phyloP scores from a whole-genome alignment of 2,113 vertebrate species.

The Pelobates fuscus region DNA sequence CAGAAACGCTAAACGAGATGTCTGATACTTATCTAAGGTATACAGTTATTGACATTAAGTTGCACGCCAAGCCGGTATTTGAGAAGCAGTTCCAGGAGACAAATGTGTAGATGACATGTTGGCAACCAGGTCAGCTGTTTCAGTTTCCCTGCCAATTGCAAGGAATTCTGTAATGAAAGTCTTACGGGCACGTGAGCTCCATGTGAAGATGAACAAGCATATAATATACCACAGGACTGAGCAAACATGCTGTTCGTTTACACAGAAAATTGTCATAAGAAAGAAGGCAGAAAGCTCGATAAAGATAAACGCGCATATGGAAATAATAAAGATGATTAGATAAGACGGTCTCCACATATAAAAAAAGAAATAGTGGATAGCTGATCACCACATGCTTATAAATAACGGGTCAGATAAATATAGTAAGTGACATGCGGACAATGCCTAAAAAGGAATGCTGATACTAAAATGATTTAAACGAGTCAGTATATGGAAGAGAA shows the following conservation, averaged over 20 bases:
- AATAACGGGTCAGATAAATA: too few relatives aligned
- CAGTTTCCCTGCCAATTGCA: constrained; percentile 28
- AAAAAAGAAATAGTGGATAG: too few relatives aligned
- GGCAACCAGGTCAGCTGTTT: constrained; percentile 5
- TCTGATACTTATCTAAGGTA: too few relatives aligned
- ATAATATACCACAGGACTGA: neutral
- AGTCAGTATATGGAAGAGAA: too few relatives aligned
- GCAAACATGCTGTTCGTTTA: neutral
- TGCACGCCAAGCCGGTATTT: neutral
- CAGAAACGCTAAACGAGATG: too few relatives aligned
- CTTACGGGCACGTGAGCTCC: constrained; percentile 11
- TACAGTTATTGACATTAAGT: neutral
- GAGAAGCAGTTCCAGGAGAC: constrained; percentile 7
- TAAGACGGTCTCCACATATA: too few relatives aligned
- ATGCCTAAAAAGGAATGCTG: too few relatives aligned
- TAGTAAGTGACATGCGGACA: too few relatives aligned
- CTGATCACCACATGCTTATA: too few relatives aligned
- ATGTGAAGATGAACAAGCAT: neutral
- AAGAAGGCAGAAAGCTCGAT: neutral
- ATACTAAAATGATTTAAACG: too few relatives aligned
- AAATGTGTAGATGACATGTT: constrained; percentile 31
- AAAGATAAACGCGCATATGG: neutral
- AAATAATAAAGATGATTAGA: too few relatives aligned
- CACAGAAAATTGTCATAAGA: too few relatives aligned
- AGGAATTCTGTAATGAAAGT: constrained; percentile 26